Conservation (phyloP, 2,113 vertebrate genomes). For the Paramisgurnus dabryanus region DNA sequence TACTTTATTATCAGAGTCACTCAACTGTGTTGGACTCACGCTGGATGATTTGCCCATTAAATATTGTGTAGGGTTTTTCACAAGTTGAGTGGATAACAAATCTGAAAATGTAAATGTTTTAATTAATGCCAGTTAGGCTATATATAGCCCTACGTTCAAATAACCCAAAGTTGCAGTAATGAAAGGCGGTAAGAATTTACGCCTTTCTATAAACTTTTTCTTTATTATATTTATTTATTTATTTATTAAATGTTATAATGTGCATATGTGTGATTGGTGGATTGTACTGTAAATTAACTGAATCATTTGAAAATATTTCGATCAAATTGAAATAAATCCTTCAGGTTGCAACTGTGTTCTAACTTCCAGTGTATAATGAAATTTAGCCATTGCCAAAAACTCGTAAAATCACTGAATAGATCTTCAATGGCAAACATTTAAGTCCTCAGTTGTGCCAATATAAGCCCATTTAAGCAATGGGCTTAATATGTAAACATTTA, state of each 20-base stretch:
- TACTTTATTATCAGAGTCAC: not conserved
- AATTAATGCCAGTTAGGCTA: not conserved
- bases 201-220: not conserved
- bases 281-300: no score
- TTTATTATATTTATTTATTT: no score
- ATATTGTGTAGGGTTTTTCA: constrained; percentile 34
- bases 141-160: not conserved
- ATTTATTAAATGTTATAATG: no score
- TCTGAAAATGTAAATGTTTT: constrained; percentile 49
- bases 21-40: not conserved
- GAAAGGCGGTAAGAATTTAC: not conserved
- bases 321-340: not conserved
- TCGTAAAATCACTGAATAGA: not conserved
- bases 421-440: not conserved
- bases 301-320: no score
- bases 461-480: no score
- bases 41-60: not conserved
- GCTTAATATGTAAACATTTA: no score
- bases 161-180: not conserved
- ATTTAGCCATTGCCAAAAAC: not conserved
- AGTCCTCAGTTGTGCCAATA: not conserved
- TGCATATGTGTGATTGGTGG: no score
- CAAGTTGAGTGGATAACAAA: constrained; percentile 45
- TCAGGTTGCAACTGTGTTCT: not conserved
- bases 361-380: not conserved